Base-by-base conservation (phyloP, 2,797 vertebrate genomes). In the Borostomias antarcticus region DNA sequence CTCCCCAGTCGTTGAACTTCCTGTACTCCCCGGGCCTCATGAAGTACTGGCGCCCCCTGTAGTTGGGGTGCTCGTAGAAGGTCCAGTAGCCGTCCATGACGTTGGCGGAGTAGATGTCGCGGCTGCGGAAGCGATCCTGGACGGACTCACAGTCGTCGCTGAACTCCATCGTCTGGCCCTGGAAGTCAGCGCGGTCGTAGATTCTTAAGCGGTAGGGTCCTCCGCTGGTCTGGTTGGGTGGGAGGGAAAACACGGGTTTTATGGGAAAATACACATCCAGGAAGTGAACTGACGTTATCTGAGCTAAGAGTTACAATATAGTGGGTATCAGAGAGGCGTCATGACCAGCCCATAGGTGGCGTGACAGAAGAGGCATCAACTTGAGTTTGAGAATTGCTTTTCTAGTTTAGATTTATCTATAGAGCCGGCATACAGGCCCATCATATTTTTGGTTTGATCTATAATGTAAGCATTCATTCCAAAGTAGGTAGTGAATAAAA, bases 21-120 rank as follows among this genome's bases (percentile, higher is more conserved):
- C 61, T 70, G 72, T 71, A 78, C 62, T 74, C 68, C 23, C 75
- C 72, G 3, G 60, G 68, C 45, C 70, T 58, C 62, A 79, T 45
- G 62, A 79, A 70, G 69, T 79, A 79, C 66, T 79, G 76, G 33
- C 76, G 63, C 2, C 76, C 76, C 33, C 67, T 69, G 70, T 73
- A 76, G 54, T 54, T 69, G 54, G 76, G 58, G 17, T 75, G 69
- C 35, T 75, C 73, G 21, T 75, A 75, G 35, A 75, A 50, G 47
- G 62, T 68, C 66, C 66, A 73, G 72, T 69, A 69, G 72, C 72
- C 72, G 0, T 69, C 72, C 72, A 74, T 40, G 35, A 74, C 72
- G 43, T 66, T 56, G 62, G 57, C 60, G 51, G 72, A 69, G 51
- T 61, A 56, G 51, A 69, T 29, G 30, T 74, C 57, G 9, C 62